Percentiles rank a stretch among this genome's conserved stretches.
These are phyloP conservation scores for Polypterus senegalus DNA, from an alignment of 2,113 vertebrate species.

Conservation along the genomic window DNA sequence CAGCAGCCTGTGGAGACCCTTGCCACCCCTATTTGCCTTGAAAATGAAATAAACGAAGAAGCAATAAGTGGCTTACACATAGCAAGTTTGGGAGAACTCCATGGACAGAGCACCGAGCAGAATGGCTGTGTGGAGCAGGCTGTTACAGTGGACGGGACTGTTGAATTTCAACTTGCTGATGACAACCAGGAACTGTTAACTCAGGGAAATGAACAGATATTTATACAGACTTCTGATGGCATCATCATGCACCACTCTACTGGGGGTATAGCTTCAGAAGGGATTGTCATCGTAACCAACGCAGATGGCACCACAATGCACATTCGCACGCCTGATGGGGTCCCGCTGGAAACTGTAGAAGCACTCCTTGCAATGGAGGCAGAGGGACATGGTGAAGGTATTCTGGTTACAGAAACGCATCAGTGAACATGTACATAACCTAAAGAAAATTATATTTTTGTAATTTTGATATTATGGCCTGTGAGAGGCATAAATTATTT, in stretches of 20 bases:
- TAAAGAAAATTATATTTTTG: neutral
- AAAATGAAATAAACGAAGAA: slow-evolving; percentile 7
- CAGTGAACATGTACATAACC: slow-evolving; percentile 17
- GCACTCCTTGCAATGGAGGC: slow-evolving; percentile 57
- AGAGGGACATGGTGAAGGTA: slow-evolving; percentile 34
- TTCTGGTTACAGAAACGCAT: slow-evolving; percentile 24
- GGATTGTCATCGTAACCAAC: slow-evolving; percentile 47
- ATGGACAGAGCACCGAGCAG: slow-evolving; percentile 5
- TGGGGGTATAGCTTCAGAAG: slow-evolving; percentile 44
- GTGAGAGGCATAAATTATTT: no score
- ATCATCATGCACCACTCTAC: slow-evolving; percentile 50
- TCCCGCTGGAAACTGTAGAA: slow-evolving; percentile 55
- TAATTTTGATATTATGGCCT: neutral
- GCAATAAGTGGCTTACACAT: slow-evolving; percentile 6
- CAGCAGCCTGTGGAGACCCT: slow-evolving; percentile 5
- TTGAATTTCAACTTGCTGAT: slow-evolving; percentile 39
- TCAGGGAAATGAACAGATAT: slow-evolving; percentile 45
- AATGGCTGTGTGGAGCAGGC: slow-evolving; percentile 10
- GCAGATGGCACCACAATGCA: slow-evolving; percentile 54
- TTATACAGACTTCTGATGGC: slow-evolving; percentile 57
- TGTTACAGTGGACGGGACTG: slow-evolving; percentile 21
- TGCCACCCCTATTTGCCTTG: neutral
- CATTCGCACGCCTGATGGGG: slow-evolving; percentile 45
- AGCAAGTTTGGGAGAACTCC: neutral
- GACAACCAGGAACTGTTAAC: slow-evolving; percentile 34